Percentiles rank a stretch among this genome's conserved stretches.
Conservation (phyloP, 2,797 vertebrate species). For the Linurgus olivaceus region DNA sequence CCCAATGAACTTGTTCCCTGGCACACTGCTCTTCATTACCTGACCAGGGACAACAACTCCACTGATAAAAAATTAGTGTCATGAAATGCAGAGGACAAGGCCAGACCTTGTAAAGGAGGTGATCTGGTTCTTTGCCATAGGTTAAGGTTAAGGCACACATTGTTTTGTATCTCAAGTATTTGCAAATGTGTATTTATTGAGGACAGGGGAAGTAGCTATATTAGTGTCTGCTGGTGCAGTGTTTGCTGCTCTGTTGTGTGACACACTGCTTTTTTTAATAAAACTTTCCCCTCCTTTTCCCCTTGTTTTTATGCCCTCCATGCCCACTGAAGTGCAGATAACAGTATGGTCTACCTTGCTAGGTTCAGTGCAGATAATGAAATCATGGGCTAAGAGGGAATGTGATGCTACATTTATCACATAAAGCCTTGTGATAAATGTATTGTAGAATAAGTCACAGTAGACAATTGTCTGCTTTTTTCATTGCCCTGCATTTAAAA, state of each 20-base stretch:
- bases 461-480: background rate
- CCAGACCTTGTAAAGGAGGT: background rate
- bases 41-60: background rate
- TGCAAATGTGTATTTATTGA: background rate
- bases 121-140: background rate
- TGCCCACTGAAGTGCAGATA: background rate
- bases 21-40: fast-evolving
- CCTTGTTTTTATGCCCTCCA: background rate
- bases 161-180: background rate
- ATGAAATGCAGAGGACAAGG: background rate
- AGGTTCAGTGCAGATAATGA: background rate
- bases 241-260: background rate
- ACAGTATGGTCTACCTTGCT: background rate
- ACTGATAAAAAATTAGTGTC: background rate
- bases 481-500: background rate
- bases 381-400: background rate
- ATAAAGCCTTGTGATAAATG: background rate
- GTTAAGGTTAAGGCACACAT: background rate
- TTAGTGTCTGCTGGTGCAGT: background rate
- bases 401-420: background rate
- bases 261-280: background rate
- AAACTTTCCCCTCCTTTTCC: background rate
- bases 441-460: background rate
- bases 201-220: background rate
- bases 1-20: background rate